Evolutionary conservation across 2,888 invertebrate genomes (phyloP).

Genomic region (Drosophila aldrichi): DNA sequence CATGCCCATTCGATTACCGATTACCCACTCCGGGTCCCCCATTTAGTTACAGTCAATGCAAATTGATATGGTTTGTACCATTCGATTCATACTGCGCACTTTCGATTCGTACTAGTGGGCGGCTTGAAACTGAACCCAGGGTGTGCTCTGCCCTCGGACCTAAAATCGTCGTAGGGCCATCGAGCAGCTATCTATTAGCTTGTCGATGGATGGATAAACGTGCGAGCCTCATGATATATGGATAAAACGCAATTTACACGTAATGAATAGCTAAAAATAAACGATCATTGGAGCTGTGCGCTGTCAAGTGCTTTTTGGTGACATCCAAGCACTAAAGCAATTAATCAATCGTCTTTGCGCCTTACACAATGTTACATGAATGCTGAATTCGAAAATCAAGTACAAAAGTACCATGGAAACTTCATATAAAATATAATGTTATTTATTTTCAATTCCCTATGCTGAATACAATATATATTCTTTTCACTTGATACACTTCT

Average conservation of each 20-base stretch:
- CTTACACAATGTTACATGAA: too few relatives aligned
- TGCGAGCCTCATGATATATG: conserved; percentile 16
- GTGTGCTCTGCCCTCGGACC: conserved; percentile 47
- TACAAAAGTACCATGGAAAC: too few relatives aligned
- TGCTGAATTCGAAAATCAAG: too few relatives aligned
- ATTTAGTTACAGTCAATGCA: conserved; percentile 45
- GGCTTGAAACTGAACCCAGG: conserved; percentile 35
- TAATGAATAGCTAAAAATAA: conserved; percentile 16
- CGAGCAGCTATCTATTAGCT: conserved; percentile 26
- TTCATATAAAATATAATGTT: too few relatives aligned
- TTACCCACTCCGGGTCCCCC: background rate
- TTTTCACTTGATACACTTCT: too few relatives aligned
- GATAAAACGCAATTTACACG: conserved; percentile 43
- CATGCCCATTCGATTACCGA: conserved; percentile 15
- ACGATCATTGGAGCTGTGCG: background rate
- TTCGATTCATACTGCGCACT: conserved; percentile 62
- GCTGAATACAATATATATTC: too few relatives aligned
- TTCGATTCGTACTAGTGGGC: conserved; percentile 34
- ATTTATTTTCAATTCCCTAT: too few relatives aligned
- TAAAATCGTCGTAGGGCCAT: conserved; percentile 40
- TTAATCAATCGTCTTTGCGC: conserved; percentile 18
- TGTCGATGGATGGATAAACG: conserved; percentile 2
- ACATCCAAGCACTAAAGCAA: conserved; percentile 7
- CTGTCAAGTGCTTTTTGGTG: conserved; percentile 27
- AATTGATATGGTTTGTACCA: conserved; percentile 41